Base-by-base conservation (phyloP, 1,140 invertebrate genomes). In the Lepidurus couesii region DNA sequence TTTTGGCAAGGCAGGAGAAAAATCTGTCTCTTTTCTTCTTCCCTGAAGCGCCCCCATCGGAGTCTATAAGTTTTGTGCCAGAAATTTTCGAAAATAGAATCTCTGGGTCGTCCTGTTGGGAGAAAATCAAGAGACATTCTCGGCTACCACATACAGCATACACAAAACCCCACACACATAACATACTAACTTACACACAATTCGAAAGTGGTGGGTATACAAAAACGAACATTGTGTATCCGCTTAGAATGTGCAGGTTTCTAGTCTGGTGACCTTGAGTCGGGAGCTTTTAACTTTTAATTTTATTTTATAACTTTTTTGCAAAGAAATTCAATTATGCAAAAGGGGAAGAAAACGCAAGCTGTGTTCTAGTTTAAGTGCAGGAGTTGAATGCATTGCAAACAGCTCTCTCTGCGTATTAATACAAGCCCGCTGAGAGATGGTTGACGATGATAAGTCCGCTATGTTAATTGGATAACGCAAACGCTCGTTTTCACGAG, bases 381-480 rank as follows among this genome's bases (percentile, higher is more conserved):
- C 21, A 21, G 53, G 8, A 21, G 6, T n/a, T 65, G 21, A 65
- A 65, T 65, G 53, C 53, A n/a, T 9, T 21, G 53, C 53, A 21
- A 65, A 65, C 16, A 34, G 34, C 34, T 13, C 53, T 65, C 53
- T 65, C 16, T 21, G 53, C 16, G 21, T n/a, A 65, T 65, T 65
- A 65, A n/a, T 65, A 65, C 53, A 65, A 65, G 13, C 53, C 53
- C 53, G 21, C 53, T 13, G 53, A 65, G 13, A 65, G 53, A 65
- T 65, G 53, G 53, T 65, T 65, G 16, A 34, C 16, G 53, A 65
- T 65, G 53, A 65, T 65, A 65, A 65, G 21, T 7, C 53, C 53
- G 13, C n/a, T 65, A 65, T 65, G 53, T 65, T 65, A 65, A 65
- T 65, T 65, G 53, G 53, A 65, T 65, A 65, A 21, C 53, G 53